A percentile compares a stretch with the other conserved stretches of the same genome.
Conservation (phyloP, 2,113 vertebrate species). For the Cyprinodon brontotheroides region DNA sequence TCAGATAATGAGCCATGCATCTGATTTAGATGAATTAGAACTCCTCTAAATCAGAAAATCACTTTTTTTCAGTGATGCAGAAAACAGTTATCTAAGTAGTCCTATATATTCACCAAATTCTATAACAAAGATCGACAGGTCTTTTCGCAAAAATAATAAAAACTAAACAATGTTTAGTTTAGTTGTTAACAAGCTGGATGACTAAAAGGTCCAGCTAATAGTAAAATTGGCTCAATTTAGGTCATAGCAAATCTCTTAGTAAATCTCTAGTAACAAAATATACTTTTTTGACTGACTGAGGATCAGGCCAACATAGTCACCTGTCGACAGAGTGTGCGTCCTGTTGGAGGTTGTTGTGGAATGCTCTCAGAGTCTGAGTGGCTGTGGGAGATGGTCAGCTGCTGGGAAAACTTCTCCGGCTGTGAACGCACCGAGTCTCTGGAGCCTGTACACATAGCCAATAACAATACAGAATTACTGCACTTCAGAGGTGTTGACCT, state of each 20-base stretch:
- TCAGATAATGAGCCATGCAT: too few species aligned
- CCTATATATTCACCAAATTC: too few species aligned
- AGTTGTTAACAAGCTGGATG: background rate
- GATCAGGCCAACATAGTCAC: constrained; percentile 64
- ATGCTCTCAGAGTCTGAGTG: constrained; percentile 80
- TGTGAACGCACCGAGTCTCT: constrained; percentile 85
- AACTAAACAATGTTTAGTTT: too few species aligned
- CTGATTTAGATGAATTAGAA: too few species aligned
- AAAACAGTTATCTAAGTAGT: too few species aligned
- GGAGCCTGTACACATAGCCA: constrained; percentile 81
- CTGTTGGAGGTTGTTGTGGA: constrained; percentile 81
- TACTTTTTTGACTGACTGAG: background rate
- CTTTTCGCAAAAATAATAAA: too few species aligned
- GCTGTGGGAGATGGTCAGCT: constrained; percentile 81
- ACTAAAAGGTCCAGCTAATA: background rate
- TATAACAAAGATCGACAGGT: too few species aligned
- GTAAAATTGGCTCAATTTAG: too few species aligned
- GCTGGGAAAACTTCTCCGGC: constrained; percentile 78
- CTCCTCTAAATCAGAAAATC: too few species aligned
- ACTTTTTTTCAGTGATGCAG: too few species aligned
- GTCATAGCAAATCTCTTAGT: too few species aligned
- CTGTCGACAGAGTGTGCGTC: constrained; percentile 89
- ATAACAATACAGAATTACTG: background rate
- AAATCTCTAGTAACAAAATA: background rate
- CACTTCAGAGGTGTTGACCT: background rate